These are phyloP conservation scores for Drosophila acutilabella DNA, from an alignment of 2,888 invertebrate genomes.

Conservation along the genomic window DNA sequence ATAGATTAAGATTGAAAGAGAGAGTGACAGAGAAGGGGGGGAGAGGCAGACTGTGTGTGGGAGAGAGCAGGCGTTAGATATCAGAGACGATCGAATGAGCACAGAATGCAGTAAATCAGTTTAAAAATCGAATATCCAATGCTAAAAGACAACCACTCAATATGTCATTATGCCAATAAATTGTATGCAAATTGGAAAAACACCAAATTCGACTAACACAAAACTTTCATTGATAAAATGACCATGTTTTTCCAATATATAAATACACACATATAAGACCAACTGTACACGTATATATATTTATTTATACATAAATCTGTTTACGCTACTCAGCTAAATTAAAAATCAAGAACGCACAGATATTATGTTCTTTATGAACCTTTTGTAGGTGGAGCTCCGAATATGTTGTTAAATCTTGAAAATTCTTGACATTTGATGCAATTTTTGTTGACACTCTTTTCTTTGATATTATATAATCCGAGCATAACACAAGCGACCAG, in stretches of 20 bases:
- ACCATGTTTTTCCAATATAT: conserved; percentile 54
- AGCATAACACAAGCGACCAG: conserved; percentile 46
- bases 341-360: conserved; percentile 21
- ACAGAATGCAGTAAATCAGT: not conserved
- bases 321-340: conserved; percentile 43
- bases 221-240: conserved; percentile 69
- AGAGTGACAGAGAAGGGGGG: not conserved
- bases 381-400: conserved; percentile 17
- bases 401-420: conserved; percentile 7
- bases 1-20: conserved; percentile 2
- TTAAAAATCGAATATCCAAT: conserved; percentile 14
- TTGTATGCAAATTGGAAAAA: not conserved
- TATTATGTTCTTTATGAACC: conserved; percentile 10
- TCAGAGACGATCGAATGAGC: conserved; percentile 36
- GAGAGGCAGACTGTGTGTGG: not conserved
- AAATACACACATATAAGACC: not conserved
- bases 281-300: conserved; percentile 7
- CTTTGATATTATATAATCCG: conserved; percentile 58
- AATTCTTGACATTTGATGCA: conserved; percentile 2
- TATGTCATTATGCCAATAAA: conserved; percentile 1
- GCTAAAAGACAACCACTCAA: conserved; percentile 30
- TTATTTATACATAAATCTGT: conserved; percentile 39
- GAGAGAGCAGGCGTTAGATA: conserved; percentile 44
- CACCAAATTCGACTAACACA: not conserved
- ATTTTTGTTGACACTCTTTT: conserved; percentile 48